Conservation (phyloP, 2,113 vertebrate genomes). For the Enhydra lutris region DNA sequence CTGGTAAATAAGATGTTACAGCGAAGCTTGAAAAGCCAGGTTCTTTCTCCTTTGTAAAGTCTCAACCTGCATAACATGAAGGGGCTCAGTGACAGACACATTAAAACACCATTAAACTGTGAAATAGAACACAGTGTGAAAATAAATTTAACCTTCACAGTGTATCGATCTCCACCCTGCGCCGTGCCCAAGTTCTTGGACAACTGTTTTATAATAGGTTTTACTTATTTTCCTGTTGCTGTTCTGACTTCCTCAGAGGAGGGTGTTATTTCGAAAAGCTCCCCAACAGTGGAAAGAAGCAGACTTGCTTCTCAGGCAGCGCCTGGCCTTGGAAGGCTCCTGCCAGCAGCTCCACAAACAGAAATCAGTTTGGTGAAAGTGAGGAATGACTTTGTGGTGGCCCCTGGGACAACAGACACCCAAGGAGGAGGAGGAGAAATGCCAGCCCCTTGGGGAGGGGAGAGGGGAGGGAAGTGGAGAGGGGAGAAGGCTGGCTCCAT, state of each 20-base stretch:
- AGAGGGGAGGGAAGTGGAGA: no score
- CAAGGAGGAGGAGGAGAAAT: slow-evolving; percentile 62
- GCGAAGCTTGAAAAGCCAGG: slow-evolving; percentile 77
- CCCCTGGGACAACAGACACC: slow-evolving; percentile 63
- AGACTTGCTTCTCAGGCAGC: slow-evolving; percentile 77
- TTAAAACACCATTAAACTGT: slow-evolving; percentile 94
- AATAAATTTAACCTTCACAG: slow-evolving; percentile 93
- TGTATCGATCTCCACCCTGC: slow-evolving; percentile 84
- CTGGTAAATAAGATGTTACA: slow-evolving; percentile 87
- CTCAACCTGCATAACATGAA: slow-evolving; percentile 86
- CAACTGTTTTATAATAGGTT: slow-evolving; percentile 90
- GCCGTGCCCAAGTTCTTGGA: slow-evolving; percentile 85
- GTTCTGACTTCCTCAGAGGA: slow-evolving; percentile 86
- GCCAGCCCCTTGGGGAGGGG: slow-evolving; percentile 52
- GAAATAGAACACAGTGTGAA: slow-evolving; percentile 92
- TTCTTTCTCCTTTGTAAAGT: slow-evolving; percentile 82
- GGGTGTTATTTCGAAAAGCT: slow-evolving; percentile 85
- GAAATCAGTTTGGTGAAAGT: slow-evolving; percentile 76
- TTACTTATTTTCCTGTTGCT: slow-evolving; percentile 89
- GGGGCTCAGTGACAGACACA: slow-evolving; percentile 89
- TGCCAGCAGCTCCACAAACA: slow-evolving; percentile 80
- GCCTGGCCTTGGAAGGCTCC: slow-evolving; percentile 71
- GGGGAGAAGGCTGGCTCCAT: accelerated
- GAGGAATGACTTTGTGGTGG: slow-evolving; percentile 76
- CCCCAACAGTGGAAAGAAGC: slow-evolving; percentile 83